Conservation (phyloP, 2,113 vertebrate species). For the Corapipo altera region DNA sequence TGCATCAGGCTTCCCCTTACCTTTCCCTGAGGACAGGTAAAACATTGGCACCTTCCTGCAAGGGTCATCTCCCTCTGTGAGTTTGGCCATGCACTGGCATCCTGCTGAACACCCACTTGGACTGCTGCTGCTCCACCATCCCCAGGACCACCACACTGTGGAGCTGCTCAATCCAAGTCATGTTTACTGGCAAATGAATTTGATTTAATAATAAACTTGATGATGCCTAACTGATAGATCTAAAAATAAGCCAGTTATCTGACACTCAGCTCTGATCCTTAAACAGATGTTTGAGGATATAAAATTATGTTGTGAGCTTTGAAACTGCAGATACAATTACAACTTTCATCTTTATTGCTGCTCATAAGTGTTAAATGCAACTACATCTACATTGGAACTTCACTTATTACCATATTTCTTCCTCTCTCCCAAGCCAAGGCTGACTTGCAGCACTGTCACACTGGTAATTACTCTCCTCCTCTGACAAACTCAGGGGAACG, state of each 20-base stretch:
- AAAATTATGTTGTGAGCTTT: constrained; percentile 40
- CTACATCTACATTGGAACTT: constrained; percentile 7
- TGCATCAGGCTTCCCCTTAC: background rate
- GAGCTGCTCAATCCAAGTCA: background rate
- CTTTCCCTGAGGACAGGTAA: background rate
- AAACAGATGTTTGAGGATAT: constrained; percentile 65
- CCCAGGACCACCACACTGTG: background rate
- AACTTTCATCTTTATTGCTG: constrained; percentile 61
- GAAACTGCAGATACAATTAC: constrained; percentile 50
- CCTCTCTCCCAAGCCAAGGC: background rate
- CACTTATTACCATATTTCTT: background rate
- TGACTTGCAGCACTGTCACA: background rate
- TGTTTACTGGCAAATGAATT: constrained; percentile 56
- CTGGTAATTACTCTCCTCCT: constrained; percentile 13
- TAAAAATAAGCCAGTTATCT: constrained; percentile 50
- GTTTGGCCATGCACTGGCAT: background rate
- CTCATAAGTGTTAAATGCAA: constrained; percentile 46
- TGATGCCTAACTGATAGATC: constrained; percentile 53
- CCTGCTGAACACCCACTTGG: rapidly evolving
- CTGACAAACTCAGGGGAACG: background rate
- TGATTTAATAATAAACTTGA: constrained; percentile 66
- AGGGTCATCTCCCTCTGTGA: background rate
- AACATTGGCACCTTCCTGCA: background rate
- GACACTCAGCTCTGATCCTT: constrained; percentile 27
- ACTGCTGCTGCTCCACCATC: background rate